A percentile compares a stretch with the other conserved stretches of the same genome.
Evolutionary conservation across 2,888 invertebrate genomes (phyloP).

Genomic region (Phortica okadai): DNA sequence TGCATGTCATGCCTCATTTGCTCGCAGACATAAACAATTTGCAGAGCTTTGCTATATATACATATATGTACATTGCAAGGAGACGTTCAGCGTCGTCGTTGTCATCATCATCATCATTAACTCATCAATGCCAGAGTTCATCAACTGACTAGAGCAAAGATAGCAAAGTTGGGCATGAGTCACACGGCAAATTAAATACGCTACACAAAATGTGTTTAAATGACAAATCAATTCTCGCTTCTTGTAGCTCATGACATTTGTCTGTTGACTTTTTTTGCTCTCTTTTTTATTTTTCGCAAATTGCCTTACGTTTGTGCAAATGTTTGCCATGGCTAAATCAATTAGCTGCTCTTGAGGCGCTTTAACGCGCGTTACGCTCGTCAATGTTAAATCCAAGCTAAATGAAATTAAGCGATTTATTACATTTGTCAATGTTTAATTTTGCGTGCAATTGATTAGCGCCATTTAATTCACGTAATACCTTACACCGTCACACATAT

Average conservation of each 20-base stretch:
- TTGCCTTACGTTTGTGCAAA: neutral
- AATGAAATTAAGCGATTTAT: constrained; percentile 53
- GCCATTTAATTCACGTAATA: constrained; percentile 11
- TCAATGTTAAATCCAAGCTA: constrained; percentile 33
- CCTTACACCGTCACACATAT: constrained; percentile 21
- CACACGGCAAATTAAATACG: neutral
- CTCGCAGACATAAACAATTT: constrained; percentile 24
- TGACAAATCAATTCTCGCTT: neutral
- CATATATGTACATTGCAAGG: neutral
- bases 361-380: constrained; percentile 16
- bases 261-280: neutral
- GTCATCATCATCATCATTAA: constrained; percentile 64
- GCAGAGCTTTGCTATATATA: neutral
- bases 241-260: constrained; percentile 24
- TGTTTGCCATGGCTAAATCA: constrained; percentile 56
- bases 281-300: constrained; percentile 7
- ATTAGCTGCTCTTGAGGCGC: constrained; percentile 44
- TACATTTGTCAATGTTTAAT: constrained; percentile 42
- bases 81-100: too few species aligned
- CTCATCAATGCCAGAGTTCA: constrained; percentile 70
- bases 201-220: constrained; percentile 42
- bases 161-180: constrained; percentile 33
- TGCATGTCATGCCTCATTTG: constrained; percentile 31
- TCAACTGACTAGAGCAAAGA: constrained; percentile 48
- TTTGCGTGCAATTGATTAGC: constrained; percentile 35